phyloP scores from a whole-genome alignment of 2,113 vertebrate genomes.

The Dicaeum eximium region DNA sequence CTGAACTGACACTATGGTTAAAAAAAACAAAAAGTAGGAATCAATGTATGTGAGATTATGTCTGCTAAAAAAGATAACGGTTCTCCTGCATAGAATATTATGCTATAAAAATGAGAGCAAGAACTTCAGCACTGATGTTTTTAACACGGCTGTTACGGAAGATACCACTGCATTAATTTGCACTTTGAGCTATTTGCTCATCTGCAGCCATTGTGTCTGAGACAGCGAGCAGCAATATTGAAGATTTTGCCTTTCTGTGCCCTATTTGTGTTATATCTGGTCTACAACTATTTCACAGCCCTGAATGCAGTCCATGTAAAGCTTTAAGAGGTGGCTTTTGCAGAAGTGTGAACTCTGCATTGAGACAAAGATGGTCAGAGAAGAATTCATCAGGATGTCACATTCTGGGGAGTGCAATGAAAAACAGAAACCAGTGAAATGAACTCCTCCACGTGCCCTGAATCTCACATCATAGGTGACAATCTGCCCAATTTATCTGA shows the following conservation, averaged over 20 bases:
- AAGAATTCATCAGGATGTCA: not conserved
- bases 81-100: not conserved
- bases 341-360: not conserved
- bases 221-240: not conserved
- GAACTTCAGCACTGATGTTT: not conserved
- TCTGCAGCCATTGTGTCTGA: not conserved
- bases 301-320: not conserved
- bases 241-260: not conserved
- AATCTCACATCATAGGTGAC: not conserved
- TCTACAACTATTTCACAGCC: not conserved
- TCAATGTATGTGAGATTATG: not conserved
- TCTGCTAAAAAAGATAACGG: not conserved
- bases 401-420: not conserved
- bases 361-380: not conserved
- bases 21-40: not conserved
- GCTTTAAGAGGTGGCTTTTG: not conserved
- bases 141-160: not conserved
- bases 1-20: not conserved
- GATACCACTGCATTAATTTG: constrained; percentile 14
- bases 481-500: not conserved
- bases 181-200: not conserved
- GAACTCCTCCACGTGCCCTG: not conserved
- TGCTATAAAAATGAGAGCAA: not conserved
- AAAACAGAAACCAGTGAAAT: not conserved
- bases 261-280: not conserved